phyloP scores from a whole-genome alignment of 2,888 invertebrate genomes.

The Oithona nana region DNA sequence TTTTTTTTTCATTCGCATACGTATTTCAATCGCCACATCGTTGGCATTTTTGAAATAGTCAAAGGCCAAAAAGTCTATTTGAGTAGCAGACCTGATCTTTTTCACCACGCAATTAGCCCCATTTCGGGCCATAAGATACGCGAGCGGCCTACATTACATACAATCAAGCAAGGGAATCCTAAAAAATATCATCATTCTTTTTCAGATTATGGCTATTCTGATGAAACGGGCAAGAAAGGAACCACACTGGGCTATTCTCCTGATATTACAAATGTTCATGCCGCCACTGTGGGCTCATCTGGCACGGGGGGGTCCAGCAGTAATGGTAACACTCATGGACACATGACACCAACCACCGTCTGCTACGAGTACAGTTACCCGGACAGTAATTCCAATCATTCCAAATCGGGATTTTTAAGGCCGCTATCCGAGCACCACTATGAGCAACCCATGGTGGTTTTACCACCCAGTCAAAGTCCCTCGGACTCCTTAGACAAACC shows the following conservation, averaged over 20 bases:
- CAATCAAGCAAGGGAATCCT: too few relatives aligned
- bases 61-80: too few relatives aligned
- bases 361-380: conserved; percentile 16
- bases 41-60: too few relatives aligned
- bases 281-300: background rate
- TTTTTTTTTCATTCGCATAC: too few relatives aligned
- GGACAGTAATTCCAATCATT: conserved; percentile 14
- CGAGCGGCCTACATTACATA: too few relatives aligned
- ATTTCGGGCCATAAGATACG: too few relatives aligned
- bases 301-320: background rate
- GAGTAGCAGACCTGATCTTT: too few relatives aligned
- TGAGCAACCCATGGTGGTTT: conserved; percentile 15
- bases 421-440: conserved; percentile 12
- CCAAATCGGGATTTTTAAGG: conserved; percentile 11
- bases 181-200: background rate
- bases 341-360: background rate
- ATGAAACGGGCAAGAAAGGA: background rate
- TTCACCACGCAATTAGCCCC: too few relatives aligned
- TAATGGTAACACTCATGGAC: background rate
- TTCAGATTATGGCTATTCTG: conserved; percentile 6
- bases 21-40: too few relatives aligned
- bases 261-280: background rate
- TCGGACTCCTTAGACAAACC: conserved; percentile 11
- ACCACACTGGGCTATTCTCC: conserved; percentile 3
- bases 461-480: conserved; percentile 7